phyloP scores from a whole-genome alignment of 2,888 invertebrate genomes.

The Agrotis segetum region DNA sequence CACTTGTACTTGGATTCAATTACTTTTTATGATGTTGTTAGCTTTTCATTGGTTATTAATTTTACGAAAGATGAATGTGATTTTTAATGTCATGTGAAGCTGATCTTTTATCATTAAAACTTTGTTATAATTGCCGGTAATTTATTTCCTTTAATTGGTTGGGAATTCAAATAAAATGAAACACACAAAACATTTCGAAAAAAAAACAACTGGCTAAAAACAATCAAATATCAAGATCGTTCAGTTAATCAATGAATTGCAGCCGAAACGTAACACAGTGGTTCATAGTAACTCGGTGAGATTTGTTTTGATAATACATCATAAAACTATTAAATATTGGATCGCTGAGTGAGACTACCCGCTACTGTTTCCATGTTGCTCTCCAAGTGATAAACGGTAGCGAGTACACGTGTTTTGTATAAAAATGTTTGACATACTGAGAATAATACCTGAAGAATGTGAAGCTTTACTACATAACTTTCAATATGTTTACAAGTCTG shows the following conservation, averaged over 20 bases:
- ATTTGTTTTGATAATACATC: slow-evolving; percentile 92
- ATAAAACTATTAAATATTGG: slow-evolving; percentile 92
- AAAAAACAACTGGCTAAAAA: slow-evolving; percentile 18
- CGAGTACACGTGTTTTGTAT: slow-evolving; percentile 63
- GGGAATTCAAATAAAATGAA: not conserved
- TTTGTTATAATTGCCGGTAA: not conserved
- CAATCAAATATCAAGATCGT: slow-evolving; percentile 80
- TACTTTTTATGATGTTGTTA: slow-evolving; percentile 47
- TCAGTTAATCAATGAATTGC: slow-evolving; percentile 74
- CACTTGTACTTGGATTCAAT: slow-evolving; percentile 39
- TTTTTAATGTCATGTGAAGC: slow-evolving; percentile 9
- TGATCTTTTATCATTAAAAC: not conserved
- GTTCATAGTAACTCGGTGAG: slow-evolving; percentile 87
- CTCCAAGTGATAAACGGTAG: slow-evolving; percentile 76
- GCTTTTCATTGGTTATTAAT: slow-evolving; percentile 33
- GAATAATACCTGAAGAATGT: slow-evolving; percentile 34
- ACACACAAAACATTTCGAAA: too few species aligned
- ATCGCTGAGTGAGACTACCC: slow-evolving; percentile 91
- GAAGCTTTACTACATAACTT: slow-evolving; percentile 46
- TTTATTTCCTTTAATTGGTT: not conserved
- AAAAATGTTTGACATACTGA: slow-evolving; percentile 51
- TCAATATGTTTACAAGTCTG: slow-evolving; percentile 44
- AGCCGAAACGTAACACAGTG: slow-evolving; percentile 86
- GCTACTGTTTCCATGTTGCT: slow-evolving; percentile 82
- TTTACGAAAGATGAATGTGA: slow-evolving; percentile 25